Conservation (phyloP, 1,140 invertebrate genomes). For the Dufourea novaeangliae region DNA sequence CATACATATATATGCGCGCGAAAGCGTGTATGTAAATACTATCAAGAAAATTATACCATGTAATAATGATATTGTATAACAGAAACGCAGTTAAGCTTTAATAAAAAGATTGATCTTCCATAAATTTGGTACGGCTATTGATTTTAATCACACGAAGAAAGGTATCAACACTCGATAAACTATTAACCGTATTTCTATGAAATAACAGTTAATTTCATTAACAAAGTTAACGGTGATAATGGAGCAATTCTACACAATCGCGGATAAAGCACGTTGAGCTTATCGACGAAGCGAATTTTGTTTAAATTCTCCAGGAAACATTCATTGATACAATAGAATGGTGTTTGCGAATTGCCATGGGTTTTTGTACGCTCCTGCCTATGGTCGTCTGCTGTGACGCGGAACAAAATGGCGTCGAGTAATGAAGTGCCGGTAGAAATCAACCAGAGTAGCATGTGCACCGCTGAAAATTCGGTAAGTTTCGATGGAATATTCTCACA, state of each 20-base stretch:
- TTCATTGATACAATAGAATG: slow-evolving; percentile 31
- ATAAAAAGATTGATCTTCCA: neutral
- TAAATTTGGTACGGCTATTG: neutral
- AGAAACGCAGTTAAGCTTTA: neutral
- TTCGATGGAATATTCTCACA: slow-evolving; percentile 22
- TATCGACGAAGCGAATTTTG: neutral
- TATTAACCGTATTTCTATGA: neutral
- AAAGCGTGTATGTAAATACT: neutral
- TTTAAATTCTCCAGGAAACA: neutral
- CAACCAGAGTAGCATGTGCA: slow-evolving; percentile 67
- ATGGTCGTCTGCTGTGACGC: slow-evolving; percentile 70
- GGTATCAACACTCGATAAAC: neutral
- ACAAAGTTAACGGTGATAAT: neutral
- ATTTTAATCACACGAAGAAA: neutral
- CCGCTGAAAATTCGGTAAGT: slow-evolving; percentile 73
- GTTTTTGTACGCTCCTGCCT: slow-evolving; percentile 43
- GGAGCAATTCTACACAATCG: neutral
- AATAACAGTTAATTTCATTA: neutral
- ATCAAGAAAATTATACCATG: neutral
- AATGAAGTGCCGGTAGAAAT: slow-evolving; percentile 78
- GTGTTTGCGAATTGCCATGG: slow-evolving; percentile 26
- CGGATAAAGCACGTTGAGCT: neutral
- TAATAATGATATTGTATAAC: too few species aligned
- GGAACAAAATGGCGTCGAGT: slow-evolving; percentile 77
- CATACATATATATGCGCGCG: neutral